phyloP scores from a whole-genome alignment of 2,113 vertebrate species.

The Misgurnus mizolepis region DNA sequence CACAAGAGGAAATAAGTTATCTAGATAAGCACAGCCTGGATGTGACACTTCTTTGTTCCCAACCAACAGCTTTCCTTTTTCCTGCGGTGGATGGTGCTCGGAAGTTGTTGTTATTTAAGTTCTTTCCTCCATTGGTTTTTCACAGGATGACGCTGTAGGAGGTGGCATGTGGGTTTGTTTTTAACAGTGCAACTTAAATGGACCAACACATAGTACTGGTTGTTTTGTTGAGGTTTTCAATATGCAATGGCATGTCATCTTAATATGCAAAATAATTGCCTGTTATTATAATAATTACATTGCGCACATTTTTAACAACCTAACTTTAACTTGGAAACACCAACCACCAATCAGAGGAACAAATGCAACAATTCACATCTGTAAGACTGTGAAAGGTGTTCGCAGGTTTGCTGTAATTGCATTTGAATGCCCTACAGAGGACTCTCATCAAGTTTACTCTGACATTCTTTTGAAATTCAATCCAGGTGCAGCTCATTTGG shows the following conservation, averaged over 20 bases:
- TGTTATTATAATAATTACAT: neutral
- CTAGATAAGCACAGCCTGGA: neutral
- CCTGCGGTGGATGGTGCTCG: constrained; percentile 58
- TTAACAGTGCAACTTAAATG: neutral
- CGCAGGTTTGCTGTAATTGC: neutral
- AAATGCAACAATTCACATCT: neutral
- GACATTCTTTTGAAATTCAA: constrained; percentile 41
- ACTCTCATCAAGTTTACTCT: constrained; percentile 40
- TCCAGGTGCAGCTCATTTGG: constrained; percentile 41
- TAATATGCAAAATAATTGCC: neutral
- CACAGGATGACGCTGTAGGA: constrained; percentile 24
- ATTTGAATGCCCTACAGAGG: constrained; percentile 26
- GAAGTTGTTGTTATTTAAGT: constrained; percentile 62
- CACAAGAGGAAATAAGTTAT: neutral
- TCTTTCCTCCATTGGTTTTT: constrained; percentile 58
- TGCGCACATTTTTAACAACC: neutral
- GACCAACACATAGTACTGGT: neutral
- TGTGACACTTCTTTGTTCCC: neutral
- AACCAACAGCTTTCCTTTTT: constrained; percentile 50
- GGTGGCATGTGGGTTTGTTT: neutral
- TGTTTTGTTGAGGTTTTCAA: neutral
- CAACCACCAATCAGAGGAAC: neutral
- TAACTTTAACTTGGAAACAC: constrained; percentile 9
- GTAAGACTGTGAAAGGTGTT: neutral
- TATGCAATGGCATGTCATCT: neutral